Conservation (phyloP, 1,140 invertebrate species). For the Drosophila nikananu region DNA sequence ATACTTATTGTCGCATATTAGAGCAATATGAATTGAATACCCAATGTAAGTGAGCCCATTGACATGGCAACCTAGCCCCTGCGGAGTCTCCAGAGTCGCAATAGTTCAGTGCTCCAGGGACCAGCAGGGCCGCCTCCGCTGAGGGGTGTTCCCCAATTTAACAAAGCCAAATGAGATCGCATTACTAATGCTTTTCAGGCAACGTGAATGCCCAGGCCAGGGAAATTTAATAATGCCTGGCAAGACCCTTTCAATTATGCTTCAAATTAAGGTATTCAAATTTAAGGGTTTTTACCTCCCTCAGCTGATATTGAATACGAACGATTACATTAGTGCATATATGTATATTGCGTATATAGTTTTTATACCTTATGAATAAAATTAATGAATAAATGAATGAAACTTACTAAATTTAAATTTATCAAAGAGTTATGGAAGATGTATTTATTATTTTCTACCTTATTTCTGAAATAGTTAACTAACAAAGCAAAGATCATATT, state of each 20-base stretch:
- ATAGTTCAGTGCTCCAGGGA: neutral
- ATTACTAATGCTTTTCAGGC: conserved; percentile 36
- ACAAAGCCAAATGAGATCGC: conserved; percentile 35
- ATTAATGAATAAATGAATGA: too few species aligned
- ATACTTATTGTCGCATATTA: conserved; percentile 58
- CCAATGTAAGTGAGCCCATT: conserved; percentile 39
- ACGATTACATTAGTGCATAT: too few species aligned
- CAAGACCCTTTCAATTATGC: neutral
- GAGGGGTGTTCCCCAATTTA: neutral
- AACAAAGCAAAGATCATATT: neutral
- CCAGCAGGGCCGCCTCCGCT: neutral
- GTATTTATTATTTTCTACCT: too few species aligned
- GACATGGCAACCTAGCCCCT: conserved; percentile 35
- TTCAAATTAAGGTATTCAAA: neutral
- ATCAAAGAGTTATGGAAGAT: too few species aligned
- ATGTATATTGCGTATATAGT: too few species aligned
- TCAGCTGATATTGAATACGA: too few species aligned
- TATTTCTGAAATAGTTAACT: neutral
- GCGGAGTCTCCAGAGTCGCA: neutral
- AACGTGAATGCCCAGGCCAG: neutral
- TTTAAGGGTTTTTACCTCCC: too few species aligned
- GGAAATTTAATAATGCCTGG: conserved; percentile 6
- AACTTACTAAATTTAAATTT: too few species aligned
- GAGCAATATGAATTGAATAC: conserved; percentile 54
- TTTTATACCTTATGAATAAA: too few species aligned